Conservation (phyloP, 1,140 invertebrate genomes). For the Calephelis virginiensis region DNA sequence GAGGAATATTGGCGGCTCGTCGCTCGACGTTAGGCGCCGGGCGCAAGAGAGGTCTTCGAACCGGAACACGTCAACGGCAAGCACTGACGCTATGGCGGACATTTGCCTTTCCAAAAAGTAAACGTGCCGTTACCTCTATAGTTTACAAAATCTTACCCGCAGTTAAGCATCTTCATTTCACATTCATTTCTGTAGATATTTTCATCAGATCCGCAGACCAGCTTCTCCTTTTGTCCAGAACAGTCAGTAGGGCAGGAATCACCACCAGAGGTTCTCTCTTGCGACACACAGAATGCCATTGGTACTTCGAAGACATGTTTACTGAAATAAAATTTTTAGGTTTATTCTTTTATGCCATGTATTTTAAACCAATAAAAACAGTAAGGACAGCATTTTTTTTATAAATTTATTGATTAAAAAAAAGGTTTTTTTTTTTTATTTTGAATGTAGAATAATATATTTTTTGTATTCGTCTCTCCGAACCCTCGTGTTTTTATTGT, state of each 20-base stretch:
- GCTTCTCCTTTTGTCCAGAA: constrained; percentile 80
- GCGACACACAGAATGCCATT: constrained; percentile 91
- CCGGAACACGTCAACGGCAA: too few species aligned
- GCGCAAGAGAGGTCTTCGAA: too few species aligned
- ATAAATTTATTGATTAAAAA: neutral
- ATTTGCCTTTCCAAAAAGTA: too few species aligned
- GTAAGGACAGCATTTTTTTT: neutral
- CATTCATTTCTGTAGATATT: constrained; percentile 93
- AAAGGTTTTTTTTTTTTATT: neutral
- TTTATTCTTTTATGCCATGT: neutral
- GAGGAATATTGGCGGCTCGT: too few species aligned
- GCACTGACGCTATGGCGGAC: too few species aligned
- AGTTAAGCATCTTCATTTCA: constrained; percentile 93
- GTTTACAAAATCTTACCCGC: constrained; percentile 83
- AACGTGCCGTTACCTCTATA: too few species aligned
- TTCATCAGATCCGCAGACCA: constrained; percentile 93
- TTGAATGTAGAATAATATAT: too few species aligned
- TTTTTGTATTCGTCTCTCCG: too few species aligned
- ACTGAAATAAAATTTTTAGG: constrained; percentile 68
- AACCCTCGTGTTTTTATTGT: too few species aligned
- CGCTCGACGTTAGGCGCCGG: too few species aligned
- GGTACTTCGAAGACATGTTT: constrained; percentile 95
- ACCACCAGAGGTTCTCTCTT: constrained; percentile 81
- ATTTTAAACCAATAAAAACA: neutral
- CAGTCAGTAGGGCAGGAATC: constrained; percentile 82